Evolutionary conservation across 2,888 invertebrate species (phyloP).

Genomic region (Sphinx pinastri): DNA sequence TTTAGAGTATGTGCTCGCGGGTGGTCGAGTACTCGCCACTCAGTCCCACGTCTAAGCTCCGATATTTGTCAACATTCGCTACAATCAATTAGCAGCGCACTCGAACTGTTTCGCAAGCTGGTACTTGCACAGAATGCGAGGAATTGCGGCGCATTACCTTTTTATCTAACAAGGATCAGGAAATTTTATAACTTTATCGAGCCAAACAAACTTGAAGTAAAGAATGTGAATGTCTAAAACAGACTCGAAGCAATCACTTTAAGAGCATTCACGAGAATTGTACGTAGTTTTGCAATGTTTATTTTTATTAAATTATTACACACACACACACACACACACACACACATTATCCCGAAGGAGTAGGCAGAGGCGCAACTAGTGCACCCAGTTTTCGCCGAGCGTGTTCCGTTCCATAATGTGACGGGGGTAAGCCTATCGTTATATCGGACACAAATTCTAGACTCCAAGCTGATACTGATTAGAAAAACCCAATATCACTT

Average conservation of each 20-base stretch:
- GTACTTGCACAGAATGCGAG: background rate
- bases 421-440: too few species aligned
- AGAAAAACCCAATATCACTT: too few species aligned
- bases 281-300: background rate
- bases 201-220: conserved; percentile 1
- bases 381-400: too few species aligned
- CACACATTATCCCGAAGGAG: too few species aligned
- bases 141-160: conserved; percentile 11
- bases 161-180: conserved; percentile 8
- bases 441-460: too few species aligned
- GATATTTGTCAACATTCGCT: conserved; percentile 12
- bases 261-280: background rate
- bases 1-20: background rate
- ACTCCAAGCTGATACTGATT: too few species aligned
- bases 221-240: conserved; percentile 18
- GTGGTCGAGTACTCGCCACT: conserved; percentile 6
- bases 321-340: too few species aligned
- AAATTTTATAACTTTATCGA: conserved; percentile 21
- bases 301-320: too few species aligned
- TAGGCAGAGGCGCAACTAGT: too few species aligned
- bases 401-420: too few species aligned
- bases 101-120: background rate
- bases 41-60: background rate
- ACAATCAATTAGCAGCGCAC: conserved; percentile 10
- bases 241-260: background rate